Evolutionary conservation across 2,113 vertebrate genomes (phyloP), one percentile per base, ranked within the genome.

Genomic region (Sinocyclocheilus maitianheensis): DNA sequence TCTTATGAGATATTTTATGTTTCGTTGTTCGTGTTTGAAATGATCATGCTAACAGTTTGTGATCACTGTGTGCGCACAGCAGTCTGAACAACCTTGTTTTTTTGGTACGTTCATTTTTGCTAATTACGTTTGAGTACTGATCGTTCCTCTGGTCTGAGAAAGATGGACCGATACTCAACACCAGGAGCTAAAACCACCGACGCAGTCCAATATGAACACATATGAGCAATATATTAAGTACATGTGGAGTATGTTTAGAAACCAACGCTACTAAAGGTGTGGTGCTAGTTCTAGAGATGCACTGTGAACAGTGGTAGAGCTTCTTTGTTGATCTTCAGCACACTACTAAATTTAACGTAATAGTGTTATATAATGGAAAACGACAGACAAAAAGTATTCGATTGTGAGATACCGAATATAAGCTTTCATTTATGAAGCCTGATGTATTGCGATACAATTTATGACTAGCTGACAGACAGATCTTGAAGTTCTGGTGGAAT

Each of bases 51-150:
- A 58, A 43, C 12, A 65, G 81, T 81, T 51, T 81, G 81, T 55
- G 65, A 37, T 78, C 82, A 90, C 81, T 88, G 71, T 90, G 81
- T 55, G 67, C 43, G n/a, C 16, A 84, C 81, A 88, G 83, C 85
- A 87, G 77, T 89, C 40, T 24, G 30, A 74, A 24, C 46, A 76
- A 71, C 26, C 53, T 63, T 37, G 82, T 85, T 84, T 79, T 46
- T 85, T 81, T 3, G 58, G 43, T 40, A 9, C 24, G 3, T 86
- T 84, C 75, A 11, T 69, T 89, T 51, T 65, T 51, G 22, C 40
- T 63, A 37, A 80, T 86, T 79, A 53, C 12, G 22, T 77, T 83
- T 24, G 77, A 63, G 16, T 13, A 63, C 51, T 71, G 78, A 55
- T 30, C n/a, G 2, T 55, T 51, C 24, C 16, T 77, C 48, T 55